Evolutionary conservation across 2,797 vertebrate species (phyloP).

Genomic region (Lacerta agilis): DNA sequence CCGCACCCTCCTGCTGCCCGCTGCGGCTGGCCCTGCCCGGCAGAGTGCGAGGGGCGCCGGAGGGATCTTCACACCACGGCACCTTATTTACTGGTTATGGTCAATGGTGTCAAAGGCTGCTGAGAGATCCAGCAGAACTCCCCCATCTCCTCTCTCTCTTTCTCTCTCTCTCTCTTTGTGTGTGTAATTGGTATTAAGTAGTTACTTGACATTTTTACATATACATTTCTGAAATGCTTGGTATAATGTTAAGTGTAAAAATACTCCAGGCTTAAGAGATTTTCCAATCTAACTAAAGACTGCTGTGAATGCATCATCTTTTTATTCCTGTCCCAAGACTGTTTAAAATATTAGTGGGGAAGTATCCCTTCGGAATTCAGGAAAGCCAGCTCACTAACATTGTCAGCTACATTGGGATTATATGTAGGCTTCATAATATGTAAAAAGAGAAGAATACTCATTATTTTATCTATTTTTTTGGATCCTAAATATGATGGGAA

Average conservation of each 20-base stretch:
- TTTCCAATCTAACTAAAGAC: neutral
- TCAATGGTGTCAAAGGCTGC: too few relatives aligned
- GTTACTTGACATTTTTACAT: too few relatives aligned
- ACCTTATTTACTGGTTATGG: too few relatives aligned
- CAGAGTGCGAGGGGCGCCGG: too few relatives aligned
- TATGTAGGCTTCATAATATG: neutral
- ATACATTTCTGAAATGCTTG: too few relatives aligned
- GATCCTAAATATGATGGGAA: neutral
- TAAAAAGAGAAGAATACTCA: neutral
- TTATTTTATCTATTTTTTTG: neutral
- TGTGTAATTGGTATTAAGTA: too few relatives aligned
- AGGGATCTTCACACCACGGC: too few relatives aligned
- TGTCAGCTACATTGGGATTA: neutral
- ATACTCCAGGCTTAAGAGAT: conserved; percentile 20
- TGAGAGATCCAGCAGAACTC: too few relatives aligned
- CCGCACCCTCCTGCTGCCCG: too few relatives aligned
- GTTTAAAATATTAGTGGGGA: conserved; percentile 18
- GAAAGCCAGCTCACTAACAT: conserved; percentile 27
- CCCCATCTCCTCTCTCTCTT: too few relatives aligned
- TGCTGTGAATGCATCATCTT: conserved; percentile 2
- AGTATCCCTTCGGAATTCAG: conserved; percentile 31
- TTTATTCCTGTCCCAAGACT: conserved; percentile 26
- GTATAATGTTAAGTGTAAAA: conserved; percentile 16
- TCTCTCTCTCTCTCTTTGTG: too few relatives aligned
- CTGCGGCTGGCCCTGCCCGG: too few relatives aligned